Evolutionary conservation across 2,797 vertebrate species (phyloP), one percentile per base, ranked within the genome.

Genomic region (Gymnocypris eckloni): DNA sequence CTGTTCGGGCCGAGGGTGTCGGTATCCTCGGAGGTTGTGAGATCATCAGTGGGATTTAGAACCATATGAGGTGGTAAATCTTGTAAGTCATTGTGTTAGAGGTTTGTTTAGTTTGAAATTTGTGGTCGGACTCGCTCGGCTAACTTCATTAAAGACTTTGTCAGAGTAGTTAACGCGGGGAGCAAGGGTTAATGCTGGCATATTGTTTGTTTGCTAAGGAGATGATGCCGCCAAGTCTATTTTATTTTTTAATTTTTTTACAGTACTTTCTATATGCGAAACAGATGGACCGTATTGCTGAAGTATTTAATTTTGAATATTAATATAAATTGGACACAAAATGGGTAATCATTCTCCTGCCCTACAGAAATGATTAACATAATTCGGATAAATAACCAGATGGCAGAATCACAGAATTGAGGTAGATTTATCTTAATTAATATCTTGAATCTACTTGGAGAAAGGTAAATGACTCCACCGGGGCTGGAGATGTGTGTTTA

Each of bases 351-450:
- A 99, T 99, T 99, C 96, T 96, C 96, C 95, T 98, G 97, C 97
- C 98, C 98, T 98, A 96, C 97, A 99, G 98, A 99, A 99, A 99
- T 98, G 97, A 99, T 99, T 99, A 98, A 97, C 98, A 98, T 99
- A 99, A 99, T 99, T 98, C 98, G 98, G 98, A 99, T 99, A 98
- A 99, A 99, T 99, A 98, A 98, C 96, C 95, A 96, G 97, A 99
- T 98, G 98, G 97, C 97, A 97, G 97, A 96, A 97, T 97, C 96
- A 97, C 95, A 97, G 97, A 98, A 98, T 98, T 96, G 97, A 97
- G 97, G 96, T 97, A 96, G 96, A 98, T 99, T 98, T 99, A 99
- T 99, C 98, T 99, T 99, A 99, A 99, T 99, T 99, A 99, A 99
- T 98, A 99, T 99, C 98, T 98, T 96, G 96, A 98, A 98, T 96